Conservation (phyloP, 2,797 vertebrate genomes). For the Microchirus variegatus region DNA sequence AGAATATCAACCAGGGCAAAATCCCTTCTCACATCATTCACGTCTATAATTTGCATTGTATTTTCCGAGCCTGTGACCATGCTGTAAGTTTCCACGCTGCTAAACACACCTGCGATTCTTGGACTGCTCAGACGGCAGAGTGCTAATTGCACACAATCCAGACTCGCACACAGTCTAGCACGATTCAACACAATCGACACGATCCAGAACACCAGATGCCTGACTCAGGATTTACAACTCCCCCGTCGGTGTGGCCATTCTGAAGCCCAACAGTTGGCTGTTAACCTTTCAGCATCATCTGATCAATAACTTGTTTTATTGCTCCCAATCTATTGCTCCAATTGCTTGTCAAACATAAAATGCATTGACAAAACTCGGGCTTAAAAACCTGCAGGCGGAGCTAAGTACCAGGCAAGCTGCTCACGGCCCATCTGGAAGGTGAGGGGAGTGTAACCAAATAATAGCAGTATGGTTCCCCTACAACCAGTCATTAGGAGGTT, state of each 20-base stretch:
- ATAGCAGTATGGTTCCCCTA: slow-evolving; percentile 57
- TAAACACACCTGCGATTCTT: slow-evolving; percentile 71
- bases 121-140: slow-evolving; percentile 42
- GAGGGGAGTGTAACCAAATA: slow-evolving; percentile 45
- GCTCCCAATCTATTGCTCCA: slow-evolving; percentile 59
- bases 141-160: slow-evolving; percentile 8
- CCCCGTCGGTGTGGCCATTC: slow-evolving; percentile 45
- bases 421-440: slow-evolving; percentile 64
- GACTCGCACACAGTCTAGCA: slow-evolving; percentile 14
- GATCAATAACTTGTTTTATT: slow-evolving; percentile 71
- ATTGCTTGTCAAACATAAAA: slow-evolving; percentile 63
- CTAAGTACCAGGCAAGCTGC: slow-evolving; percentile 26
- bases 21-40: slow-evolving; percentile 21
- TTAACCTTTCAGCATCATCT: slow-evolving; percentile 76
- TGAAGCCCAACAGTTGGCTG: slow-evolving; percentile 59
- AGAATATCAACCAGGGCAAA: slow-evolving; percentile 20
- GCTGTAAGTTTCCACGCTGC: slow-evolving; percentile 55
- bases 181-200: slow-evolving; percentile 43
- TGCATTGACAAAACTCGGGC: slow-evolving; percentile 37
- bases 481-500: slow-evolving; percentile 66
- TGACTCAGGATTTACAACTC: slow-evolving; percentile 50
- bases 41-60: slow-evolving; percentile 23
- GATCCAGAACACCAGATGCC: slow-evolving; percentile 65
- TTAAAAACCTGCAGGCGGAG: slow-evolving; percentile 31
- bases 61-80: slow-evolving; percentile 34